These are phyloP conservation scores for Orbicella faveolata DNA, from an alignment of 64 coral and sea anemone genomes.

Conservation along the genomic window DNA sequence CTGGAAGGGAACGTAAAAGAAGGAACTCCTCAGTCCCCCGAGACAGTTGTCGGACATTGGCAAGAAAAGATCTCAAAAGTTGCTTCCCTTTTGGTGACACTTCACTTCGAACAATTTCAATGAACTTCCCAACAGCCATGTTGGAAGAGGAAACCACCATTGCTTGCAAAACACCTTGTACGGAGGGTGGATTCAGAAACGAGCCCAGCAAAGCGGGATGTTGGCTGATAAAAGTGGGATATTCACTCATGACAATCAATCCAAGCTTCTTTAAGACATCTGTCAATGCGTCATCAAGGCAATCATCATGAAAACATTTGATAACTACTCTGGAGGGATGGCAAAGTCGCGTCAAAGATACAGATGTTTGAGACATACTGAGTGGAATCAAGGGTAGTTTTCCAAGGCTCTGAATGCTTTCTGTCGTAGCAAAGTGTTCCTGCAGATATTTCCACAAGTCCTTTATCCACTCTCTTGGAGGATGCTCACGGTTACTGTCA, in stretches of 20 bases:
- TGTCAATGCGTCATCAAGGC: constrained; percentile 42
- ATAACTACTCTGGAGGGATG: constrained; percentile 59
- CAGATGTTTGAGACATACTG: not conserved
- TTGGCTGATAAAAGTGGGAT: constrained; percentile 42
- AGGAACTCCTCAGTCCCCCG: not conserved
- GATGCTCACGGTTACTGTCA: not conserved
- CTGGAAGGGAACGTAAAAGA: constrained; percentile 41
- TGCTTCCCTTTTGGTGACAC: constrained; percentile 24
- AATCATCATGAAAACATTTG: not conserved
- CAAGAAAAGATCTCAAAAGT: constrained; percentile 57
- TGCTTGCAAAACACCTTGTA: constrained; percentile 58
- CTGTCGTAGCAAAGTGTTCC: constrained; percentile 22
- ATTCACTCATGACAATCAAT: constrained; percentile 48
- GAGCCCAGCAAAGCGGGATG: constrained; percentile 37
- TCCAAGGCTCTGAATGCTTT: constrained; percentile 40
- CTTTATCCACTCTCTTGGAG: constrained; percentile 50
- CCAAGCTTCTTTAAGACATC: constrained; percentile 35
- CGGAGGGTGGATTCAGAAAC: constrained; percentile 49
- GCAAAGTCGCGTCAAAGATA: constrained; percentile 40
- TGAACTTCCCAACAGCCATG: not conserved
- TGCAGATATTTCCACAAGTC: constrained; percentile 71
- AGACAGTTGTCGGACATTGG: not conserved
- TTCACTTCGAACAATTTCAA: not conserved
- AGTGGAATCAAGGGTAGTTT: constrained; percentile 63
- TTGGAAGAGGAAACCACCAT: constrained; percentile 12